Evolutionary conservation across 2,888 invertebrate genomes (phyloP).

Genomic region (Lepeophtheirus nordmannii): DNA sequence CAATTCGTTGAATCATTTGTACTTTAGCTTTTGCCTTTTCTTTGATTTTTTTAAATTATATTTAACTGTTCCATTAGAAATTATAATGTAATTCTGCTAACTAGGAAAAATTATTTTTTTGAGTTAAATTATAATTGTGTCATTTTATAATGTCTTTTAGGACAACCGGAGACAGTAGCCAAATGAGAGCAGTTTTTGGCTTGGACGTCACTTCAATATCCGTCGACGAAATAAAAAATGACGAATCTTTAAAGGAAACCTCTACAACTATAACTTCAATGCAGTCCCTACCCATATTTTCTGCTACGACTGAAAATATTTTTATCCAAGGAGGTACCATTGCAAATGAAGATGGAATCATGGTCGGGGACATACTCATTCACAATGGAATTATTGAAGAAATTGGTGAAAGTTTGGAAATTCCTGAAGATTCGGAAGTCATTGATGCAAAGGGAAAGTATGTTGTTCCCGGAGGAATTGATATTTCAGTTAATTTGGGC

Average conservation of each 20-base stretch:
- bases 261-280: not conserved
- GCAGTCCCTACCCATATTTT: not conserved
- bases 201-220: not conserved
- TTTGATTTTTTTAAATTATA: too few relatives aligned
- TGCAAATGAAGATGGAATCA: slow-evolving; percentile 8
- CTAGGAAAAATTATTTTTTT: not conserved
- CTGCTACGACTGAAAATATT: not conserved
- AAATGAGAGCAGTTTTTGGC: not conserved
- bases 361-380: not conserved
- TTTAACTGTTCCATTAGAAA: too few relatives aligned
- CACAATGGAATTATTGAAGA: slow-evolving; percentile 5
- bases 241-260: not conserved
- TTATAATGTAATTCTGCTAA: too few relatives aligned
- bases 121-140: not conserved
- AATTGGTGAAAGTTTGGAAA: not conserved
- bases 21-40: too few relatives aligned
- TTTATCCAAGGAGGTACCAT: not conserved
- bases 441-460: slow-evolving; percentile 7
- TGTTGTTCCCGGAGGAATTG: slow-evolving; percentile 6
- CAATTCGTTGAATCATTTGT: too few relatives aligned
- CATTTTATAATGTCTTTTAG: not conserved
- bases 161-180: not conserved
- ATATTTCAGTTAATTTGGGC: not conserved
- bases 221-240: not conserved
- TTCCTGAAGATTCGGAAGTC: slow-evolving; percentile 4